Conservation (phyloP, 2,888 invertebrate genomes). For the Trachelus stipa region DNA sequence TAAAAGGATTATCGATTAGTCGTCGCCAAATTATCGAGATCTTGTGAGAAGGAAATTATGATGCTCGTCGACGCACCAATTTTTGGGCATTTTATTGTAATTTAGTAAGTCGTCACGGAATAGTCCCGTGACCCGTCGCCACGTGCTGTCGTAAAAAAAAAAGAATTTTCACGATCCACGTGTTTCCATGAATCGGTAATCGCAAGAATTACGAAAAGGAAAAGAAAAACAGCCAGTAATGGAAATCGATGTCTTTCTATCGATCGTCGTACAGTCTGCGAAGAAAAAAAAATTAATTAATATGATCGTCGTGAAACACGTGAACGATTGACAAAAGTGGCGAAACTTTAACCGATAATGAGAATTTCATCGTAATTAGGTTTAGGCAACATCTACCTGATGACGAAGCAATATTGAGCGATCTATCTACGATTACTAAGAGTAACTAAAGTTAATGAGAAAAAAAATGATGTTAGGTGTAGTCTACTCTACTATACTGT, state of each 20-base stretch:
- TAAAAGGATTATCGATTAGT: neutral
- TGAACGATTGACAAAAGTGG: neutral
- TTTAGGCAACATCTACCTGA: conserved; percentile 61
- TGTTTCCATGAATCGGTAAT: neutral
- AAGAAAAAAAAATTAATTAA: conserved; percentile 3
- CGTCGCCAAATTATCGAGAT: neutral
- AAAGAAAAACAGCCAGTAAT: neutral
- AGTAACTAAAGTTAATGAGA: conserved; percentile 23
- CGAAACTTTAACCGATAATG: conserved; percentile 15
- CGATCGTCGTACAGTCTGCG: conserved; percentile 5
- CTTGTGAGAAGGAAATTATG: neutral
- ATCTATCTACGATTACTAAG: conserved; percentile 47
- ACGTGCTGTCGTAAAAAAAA: neutral
- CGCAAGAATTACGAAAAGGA: neutral
- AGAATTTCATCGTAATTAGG: conserved; percentile 40
- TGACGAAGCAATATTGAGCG: conserved; percentile 59
- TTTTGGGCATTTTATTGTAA: conserved; percentile 53
- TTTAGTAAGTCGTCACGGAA: conserved; percentile 52
- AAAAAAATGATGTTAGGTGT: conserved; percentile 52
- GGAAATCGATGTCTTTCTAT: conserved; percentile 2
- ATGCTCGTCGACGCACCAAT: neutral
- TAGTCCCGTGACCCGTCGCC: neutral
- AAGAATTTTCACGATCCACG: neutral
- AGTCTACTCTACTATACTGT: conserved; percentile 53
- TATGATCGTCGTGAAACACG: conserved; percentile 11